These are phyloP conservation scores for Mantis religiosa DNA, from an alignment of 2,888 invertebrate genomes.

Conservation along the genomic window DNA sequence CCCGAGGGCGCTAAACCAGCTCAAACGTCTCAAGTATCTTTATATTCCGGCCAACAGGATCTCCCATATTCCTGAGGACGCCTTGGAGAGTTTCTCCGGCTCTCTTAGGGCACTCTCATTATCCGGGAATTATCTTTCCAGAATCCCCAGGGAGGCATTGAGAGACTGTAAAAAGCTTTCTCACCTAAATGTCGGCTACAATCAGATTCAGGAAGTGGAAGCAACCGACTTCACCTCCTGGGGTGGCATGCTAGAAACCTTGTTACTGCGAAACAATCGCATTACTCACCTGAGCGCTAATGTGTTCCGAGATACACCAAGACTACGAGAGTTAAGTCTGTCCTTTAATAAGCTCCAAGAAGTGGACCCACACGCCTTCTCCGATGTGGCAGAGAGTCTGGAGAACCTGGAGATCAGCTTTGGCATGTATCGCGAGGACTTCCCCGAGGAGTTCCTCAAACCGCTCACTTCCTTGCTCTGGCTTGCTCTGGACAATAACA, in stretches of 20 bases:
- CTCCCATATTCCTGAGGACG: conserved; percentile 31
- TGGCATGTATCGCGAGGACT: conserved; percentile 35
- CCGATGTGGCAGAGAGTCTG: conserved; percentile 37
- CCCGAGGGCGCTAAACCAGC: conserved; percentile 33
- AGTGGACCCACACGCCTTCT: conserved; percentile 42
- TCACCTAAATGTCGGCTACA: conserved; percentile 41
- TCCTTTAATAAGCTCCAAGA: conserved; percentile 46
- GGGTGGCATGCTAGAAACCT: conserved; percentile 39
- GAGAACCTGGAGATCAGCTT: conserved; percentile 42
- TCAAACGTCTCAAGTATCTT: conserved; percentile 35
- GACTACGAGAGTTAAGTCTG: conserved; percentile 45
- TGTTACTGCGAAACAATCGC: conserved; percentile 41
- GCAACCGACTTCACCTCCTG: conserved; percentile 31
- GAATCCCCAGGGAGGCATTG: conserved; percentile 36
- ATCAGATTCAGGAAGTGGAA: conserved; percentile 37
- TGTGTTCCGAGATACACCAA: conserved; percentile 40
- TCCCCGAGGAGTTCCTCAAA: conserved; percentile 36
- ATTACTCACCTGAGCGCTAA: conserved; percentile 37
- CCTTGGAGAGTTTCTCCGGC: conserved; percentile 35
- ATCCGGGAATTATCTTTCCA: conserved; percentile 36
- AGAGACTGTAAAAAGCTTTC: conserved; percentile 38
- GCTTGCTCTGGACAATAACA: conserved; percentile 42
- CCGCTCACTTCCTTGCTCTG: conserved; percentile 39
- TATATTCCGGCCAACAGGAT: conserved; percentile 38
- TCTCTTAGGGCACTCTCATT: conserved; percentile 35